Percentiles rank a stretch among this genome's conserved stretches.
These are phyloP conservation scores for Plumapathes pennacea DNA, from an alignment of 92 coral and sea anemone species.

Conservation along the genomic window DNA sequence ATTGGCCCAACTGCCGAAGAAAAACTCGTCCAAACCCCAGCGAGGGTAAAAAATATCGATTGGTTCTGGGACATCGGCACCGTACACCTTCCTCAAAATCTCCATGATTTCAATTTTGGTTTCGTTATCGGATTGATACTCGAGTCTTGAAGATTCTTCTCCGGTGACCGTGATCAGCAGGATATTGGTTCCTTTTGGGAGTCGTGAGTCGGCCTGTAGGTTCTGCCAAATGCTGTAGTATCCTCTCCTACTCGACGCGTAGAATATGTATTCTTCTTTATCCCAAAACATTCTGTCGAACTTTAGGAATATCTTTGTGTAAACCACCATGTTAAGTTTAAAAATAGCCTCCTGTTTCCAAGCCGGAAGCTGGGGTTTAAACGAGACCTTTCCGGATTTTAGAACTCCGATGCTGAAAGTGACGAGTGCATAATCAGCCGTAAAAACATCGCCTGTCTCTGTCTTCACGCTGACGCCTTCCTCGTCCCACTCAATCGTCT, in stretches of 20 bases:
- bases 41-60: slow-evolving; percentile 58
- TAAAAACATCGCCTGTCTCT: slow-evolving; percentile 41
- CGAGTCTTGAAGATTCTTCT: slow-evolving; percentile 72
- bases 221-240: slow-evolving; percentile 78
- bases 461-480: slow-evolving; percentile 53
- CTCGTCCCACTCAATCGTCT: slow-evolving; percentile 43
- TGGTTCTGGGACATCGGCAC: slow-evolving; percentile 58
- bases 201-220: slow-evolving; percentile 60
- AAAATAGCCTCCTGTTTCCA: slow-evolving; percentile 75
- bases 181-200: slow-evolving; percentile 81
- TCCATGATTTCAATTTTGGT: slow-evolving; percentile 75
- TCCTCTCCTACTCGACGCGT: slow-evolving; percentile 70
- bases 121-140: slow-evolving; percentile 46
- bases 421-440: slow-evolving; percentile 66
- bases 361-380: slow-evolving; percentile 60
- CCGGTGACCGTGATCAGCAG: slow-evolving; percentile 79
- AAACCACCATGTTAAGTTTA: slow-evolving; percentile 74
- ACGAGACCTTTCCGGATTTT: slow-evolving; percentile 52
- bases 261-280: slow-evolving; percentile 66
- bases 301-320: slow-evolving; percentile 82
- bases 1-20: slow-evolving; percentile 77
- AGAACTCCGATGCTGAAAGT: slow-evolving; percentile 89
- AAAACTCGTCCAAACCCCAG: slow-evolving; percentile 69
- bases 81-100: slow-evolving; percentile 65
- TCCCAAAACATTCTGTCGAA: slow-evolving; percentile 86